Percentiles rank a stretch among this genome's conserved stretches.
Conservation (phyloP, 1,140 invertebrate genomes). For the Babylonia areolata region DNA sequence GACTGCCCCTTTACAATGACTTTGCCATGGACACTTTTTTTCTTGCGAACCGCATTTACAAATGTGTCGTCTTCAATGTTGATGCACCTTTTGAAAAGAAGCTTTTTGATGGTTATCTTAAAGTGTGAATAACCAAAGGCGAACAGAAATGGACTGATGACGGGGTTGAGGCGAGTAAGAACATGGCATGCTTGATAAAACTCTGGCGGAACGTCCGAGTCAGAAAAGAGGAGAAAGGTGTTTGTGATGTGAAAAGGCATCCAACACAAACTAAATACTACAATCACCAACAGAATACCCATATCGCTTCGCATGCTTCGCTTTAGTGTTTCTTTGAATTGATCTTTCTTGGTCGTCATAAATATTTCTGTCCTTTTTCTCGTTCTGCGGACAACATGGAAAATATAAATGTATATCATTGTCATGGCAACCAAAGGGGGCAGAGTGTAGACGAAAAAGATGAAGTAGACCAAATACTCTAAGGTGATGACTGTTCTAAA, state of each 20-base stretch:
- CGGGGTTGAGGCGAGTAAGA: conserved; percentile 80
- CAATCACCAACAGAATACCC: conserved; percentile 65
- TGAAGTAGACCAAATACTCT: conserved; percentile 73
- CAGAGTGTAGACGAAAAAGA: conserved; percentile 71
- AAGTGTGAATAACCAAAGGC: conserved; percentile 91
- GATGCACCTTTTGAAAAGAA: conserved; percentile 26
- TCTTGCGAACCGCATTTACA: too few relatives aligned
- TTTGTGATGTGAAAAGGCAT: conserved; percentile 71
- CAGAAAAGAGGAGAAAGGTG: conserved; percentile 51
- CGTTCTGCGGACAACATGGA: conserved; percentile 63
- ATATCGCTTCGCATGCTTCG: conserved; percentile 69
- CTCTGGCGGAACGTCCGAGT: conserved; percentile 44
- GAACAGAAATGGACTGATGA: conserved; percentile 74
- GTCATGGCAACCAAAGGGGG: conserved; percentile 68
- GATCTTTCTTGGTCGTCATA: neutral
- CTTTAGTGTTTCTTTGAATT: conserved; percentile 42
- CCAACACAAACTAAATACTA: conserved; percentile 70
- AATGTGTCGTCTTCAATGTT: neutral
- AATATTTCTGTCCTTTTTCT: conserved; percentile 20
- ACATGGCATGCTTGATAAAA: conserved; percentile 78
- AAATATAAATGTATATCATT: conserved; percentile 70
- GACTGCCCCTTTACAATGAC: too few relatives aligned
- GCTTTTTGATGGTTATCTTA: conserved; percentile 83
- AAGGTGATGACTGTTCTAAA: conserved; percentile 70
- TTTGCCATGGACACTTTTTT: too few relatives aligned